A percentile compares a stretch with the other conserved stretches of the same genome.
These are phyloP conservation scores for Berghia stephanieae DNA, from an alignment of 1,140 invertebrate genomes.

Conservation along the genomic window DNA sequence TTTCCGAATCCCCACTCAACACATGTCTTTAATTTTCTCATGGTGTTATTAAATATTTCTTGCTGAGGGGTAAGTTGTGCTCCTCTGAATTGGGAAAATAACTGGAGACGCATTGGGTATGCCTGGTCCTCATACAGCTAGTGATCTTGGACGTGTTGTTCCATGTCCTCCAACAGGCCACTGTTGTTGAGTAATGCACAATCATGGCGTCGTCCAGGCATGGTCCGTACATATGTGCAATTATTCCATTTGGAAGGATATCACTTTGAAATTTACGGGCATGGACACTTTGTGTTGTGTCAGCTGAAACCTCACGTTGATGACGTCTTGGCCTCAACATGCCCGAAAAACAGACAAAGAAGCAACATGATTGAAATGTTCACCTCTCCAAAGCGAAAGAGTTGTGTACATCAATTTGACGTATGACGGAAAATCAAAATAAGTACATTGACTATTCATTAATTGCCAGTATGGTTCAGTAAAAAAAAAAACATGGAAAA, in stretches of 20 bases:
- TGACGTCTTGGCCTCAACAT: slow-evolving; percentile 19
- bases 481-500: too few relatives aligned
- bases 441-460: too few relatives aligned
- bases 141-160: not conserved
- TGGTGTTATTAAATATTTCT: slow-evolving; percentile 20
- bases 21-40: not conserved
- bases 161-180: slow-evolving; percentile 20
- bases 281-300: slow-evolving; percentile 29
- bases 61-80: slow-evolving; percentile 23
- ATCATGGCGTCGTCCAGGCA: slow-evolving; percentile 21
- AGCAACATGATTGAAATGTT: too few relatives aligned
- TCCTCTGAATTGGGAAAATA: slow-evolving; percentile 18
- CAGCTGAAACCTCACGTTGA: slow-evolving; percentile 8
- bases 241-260: slow-evolving; percentile 24
- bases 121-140: slow-evolving; percentile 32
- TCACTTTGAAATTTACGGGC: slow-evolving; percentile 20
- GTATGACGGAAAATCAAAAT: too few relatives aligned
- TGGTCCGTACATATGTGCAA: slow-evolving; percentile 26
- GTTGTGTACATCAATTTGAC: too few relatives aligned
- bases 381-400: too few relatives aligned
- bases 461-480: too few relatives aligned
- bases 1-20: slow-evolving; percentile 20
- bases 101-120: slow-evolving; percentile 20
- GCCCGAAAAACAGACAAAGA: too few relatives aligned
- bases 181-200: slow-evolving; percentile 15